Evolutionary conservation across 2,888 invertebrate species (phyloP).

Genomic region (Drosophila lutescens): DNA sequence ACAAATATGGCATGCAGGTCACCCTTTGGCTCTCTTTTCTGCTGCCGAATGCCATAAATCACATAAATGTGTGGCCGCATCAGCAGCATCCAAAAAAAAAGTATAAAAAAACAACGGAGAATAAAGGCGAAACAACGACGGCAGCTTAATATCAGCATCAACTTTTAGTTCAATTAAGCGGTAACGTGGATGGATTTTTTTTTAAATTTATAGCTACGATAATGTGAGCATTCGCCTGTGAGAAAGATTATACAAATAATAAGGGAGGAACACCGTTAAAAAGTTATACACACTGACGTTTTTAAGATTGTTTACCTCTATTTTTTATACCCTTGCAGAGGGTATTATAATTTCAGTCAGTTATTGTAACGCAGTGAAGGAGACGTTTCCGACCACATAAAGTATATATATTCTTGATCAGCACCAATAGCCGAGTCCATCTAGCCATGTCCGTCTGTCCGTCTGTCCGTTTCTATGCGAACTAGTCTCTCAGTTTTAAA

Average conservation of each 20-base stretch:
- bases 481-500: too few species aligned
- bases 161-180: conserved; percentile 70
- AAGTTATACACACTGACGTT: too few species aligned
- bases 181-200: conserved; percentile 26
- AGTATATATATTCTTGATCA: too few species aligned
- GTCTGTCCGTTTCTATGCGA: too few species aligned
- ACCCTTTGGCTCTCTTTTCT: conserved; percentile 2
- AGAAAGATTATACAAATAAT: neutral
- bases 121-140: conserved; percentile 5
- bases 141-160: conserved; percentile 36
- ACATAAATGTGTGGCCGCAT: conserved; percentile 59
- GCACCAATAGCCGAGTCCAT: too few species aligned
- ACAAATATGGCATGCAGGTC: conserved; percentile 17
- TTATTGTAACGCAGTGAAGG: too few species aligned
- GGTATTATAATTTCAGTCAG: too few species aligned
- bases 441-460: too few species aligned
- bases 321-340: too few species aligned
- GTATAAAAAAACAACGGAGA: neutral
- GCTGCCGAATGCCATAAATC: conserved; percentile 65
- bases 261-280: neutral
- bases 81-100: conserved; percentile 20
- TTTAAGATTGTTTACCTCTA: too few species aligned
- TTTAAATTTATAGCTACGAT: conserved; percentile 57
- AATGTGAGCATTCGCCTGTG: conserved; percentile 4
- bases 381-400: too few species aligned